Evolutionary conservation across 2,888 invertebrate genomes (phyloP), one percentile per base, ranked within the genome.

Genomic region (Schizaphis graminum): DNA sequence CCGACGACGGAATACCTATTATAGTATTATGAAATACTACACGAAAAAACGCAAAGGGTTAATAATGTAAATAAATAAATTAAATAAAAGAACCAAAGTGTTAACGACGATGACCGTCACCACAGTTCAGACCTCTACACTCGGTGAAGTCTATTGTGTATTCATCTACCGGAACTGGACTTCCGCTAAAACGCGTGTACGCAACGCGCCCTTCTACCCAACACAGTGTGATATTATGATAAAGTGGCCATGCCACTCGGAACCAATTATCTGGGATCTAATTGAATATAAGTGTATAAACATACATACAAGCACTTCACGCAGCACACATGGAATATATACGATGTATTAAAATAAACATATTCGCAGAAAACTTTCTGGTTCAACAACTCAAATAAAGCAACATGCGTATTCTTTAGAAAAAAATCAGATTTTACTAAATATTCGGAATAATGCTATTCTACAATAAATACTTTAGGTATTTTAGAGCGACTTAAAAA

Each of bases 131-230:
- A 88, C 87, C 87, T 88, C n/a, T 49, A 24, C 87, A 49, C n/a
- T n/a, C 49, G 7, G 35, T 13, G 49, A 16, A 53, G 87, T 88
- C 24, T 35, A 49, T 88, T 88, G 87, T 88, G 49, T 88, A 53
- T 88, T 88, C 87, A 53, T 88, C 47, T 21, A 88, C 87, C 87
- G 49, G 87, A 53, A 88, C 77, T 77, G 35, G 35, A 77, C 87
- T 87, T 87, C 87, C 87, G n/a, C 47, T n/a, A 88, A 88, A 88
- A 53, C 28, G 87, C 87, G n/a, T 88, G 87, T n/a, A 35, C 21
- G 35, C 87, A 21, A 88, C n/a, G 49, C n/a, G 53, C n/a, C n/a
- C 53, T 88, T 88, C 86, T 13, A 11, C 44, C 41, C 85, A 86
- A 47, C 44, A 47, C 28, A 86, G 47, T 86, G 77, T 77, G 77